Base-by-base conservation (phyloP, 2,113 vertebrate species). In the Poecilia latipinna region DNA sequence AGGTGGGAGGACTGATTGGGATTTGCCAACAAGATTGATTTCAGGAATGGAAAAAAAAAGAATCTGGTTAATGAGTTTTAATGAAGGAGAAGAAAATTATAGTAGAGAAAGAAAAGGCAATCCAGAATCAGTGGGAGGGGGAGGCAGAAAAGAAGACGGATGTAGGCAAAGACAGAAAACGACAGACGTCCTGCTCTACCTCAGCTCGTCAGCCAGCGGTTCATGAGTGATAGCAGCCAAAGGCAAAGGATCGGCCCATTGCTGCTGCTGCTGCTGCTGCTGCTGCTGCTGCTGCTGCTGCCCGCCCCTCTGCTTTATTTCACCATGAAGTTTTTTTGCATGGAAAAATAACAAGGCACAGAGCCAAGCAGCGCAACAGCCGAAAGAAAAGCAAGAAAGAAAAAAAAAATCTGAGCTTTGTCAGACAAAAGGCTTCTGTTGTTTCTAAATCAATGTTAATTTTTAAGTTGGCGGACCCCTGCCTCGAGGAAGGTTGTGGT, bases 341-440 rank as follows among this genome's bases (percentile, higher is more conserved):
- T 79, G 88, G 89, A 91, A 89, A 92, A 92, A 92, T 86, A 89
- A 93, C 86, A 87, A 72, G 80, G 84, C n/a, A n/a, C 69, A 2
- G 77, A 90, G 90, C 87, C 83, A 87, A 93, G 77, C 39, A 63
- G 64, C 84, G 87, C 71, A 4, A 86, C n/a, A 67, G 67, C 72
- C 35, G 42, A 86, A 78, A 86, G 75, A 80, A 73, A 90, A 86
- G 44, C 32, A 70, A 70, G 78, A 85, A 78, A 86, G 79, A 75
- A 35, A 80, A 70, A 86, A 79, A 77, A 35, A 78, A 66, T 1
- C 63, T 0, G 4, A 79, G 77, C 64, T 63, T 54, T 77, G 60
- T 12, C 70, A 93, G 84, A 93, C 93, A 93, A 93, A 93, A 91
- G 91, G 88, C 90, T 89, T 91, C 90, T 92, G 91, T 93, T 92